Evolutionary conservation across 2,113 vertebrate genomes (phyloP).

Genomic region (Eulemur macaco): DNA sequence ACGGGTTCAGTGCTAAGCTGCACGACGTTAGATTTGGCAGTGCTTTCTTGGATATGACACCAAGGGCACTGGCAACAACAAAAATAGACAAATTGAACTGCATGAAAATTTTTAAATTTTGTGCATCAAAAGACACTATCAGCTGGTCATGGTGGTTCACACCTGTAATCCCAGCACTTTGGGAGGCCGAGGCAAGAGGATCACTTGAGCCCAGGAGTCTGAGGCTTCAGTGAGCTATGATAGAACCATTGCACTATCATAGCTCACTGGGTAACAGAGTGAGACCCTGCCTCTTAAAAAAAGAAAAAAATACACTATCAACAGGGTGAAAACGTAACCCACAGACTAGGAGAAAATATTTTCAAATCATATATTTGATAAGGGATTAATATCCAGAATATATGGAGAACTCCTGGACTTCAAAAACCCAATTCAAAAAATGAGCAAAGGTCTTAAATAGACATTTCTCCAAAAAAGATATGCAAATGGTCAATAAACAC

Average conservation of each 20-base stretch:
- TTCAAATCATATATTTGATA: not conserved
- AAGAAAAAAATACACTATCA: not conserved
- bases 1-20: not conserved
- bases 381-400: not conserved
- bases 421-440: not conserved
- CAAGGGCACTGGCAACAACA: not conserved
- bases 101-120: not conserved
- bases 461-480: not conserved
- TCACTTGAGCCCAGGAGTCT: not conserved
- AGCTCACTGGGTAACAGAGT: not conserved
- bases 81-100: not conserved
- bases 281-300: not conserved
- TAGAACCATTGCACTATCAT: too few species aligned
- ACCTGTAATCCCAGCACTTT: not conserved
- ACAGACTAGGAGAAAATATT: not conserved
- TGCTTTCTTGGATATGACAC: not conserved
- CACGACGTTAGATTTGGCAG: not conserved
- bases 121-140: not conserved
- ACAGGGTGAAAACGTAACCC: not conserved
- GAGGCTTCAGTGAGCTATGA: too few species aligned
- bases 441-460: not conserved
- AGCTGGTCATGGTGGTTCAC: not conserved
- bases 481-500: not conserved
- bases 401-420: not conserved
- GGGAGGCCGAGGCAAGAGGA: not conserved